Evolutionary conservation across 2,113 vertebrate species (phyloP), one percentile per base, ranked within the genome.

Genomic region (Brachyistius frenatus): DNA sequence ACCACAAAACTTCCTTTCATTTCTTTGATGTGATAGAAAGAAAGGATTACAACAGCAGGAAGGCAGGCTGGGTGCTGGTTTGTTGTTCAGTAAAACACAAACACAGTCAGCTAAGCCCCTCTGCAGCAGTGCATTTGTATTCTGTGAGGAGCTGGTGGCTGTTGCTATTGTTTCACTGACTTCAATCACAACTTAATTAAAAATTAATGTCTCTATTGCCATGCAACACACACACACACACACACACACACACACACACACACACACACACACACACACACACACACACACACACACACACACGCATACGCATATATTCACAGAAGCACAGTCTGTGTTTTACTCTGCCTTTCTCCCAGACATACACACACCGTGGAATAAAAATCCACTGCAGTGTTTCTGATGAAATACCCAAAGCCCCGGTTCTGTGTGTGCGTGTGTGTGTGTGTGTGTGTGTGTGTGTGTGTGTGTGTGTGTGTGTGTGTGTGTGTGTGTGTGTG

Each of bases 121-220:
- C 76, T 87, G 87, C 86, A 78, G 73, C 66, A 66, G 54, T 35
- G 31, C 2, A 81, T 87, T 83, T 77, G 79, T 86, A 87, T 91
- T 86, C 83, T 80, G 77, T 5, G 0, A 70, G 32, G 77, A 83
- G 65, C 63, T 58, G 37, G 62, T 72, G 74, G 80, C 69, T 67
- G 68, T 64, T 83, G 57, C 73, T 63, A 55, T 70, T 80, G 77
- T 86, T 81, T 77, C 71, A 80, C 31, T 41, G 39, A 79, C 76
- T 68, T 80, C 76, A 78, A 77, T 79, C 84, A 81, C 39, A 73
- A 76, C 41, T 47, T 64, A 41, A 76, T 89, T 80, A 84, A 86
- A 87, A 79, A 91, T 73, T 8, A 10, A 87, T 75, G 69, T 44
- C 46, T 77, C 54, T 58, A 37, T 75, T 77, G 47, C 44, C 2